Evolutionary conservation across 2,113 vertebrate species (phyloP).

Genomic region (Tonatia bakeri): DNA sequence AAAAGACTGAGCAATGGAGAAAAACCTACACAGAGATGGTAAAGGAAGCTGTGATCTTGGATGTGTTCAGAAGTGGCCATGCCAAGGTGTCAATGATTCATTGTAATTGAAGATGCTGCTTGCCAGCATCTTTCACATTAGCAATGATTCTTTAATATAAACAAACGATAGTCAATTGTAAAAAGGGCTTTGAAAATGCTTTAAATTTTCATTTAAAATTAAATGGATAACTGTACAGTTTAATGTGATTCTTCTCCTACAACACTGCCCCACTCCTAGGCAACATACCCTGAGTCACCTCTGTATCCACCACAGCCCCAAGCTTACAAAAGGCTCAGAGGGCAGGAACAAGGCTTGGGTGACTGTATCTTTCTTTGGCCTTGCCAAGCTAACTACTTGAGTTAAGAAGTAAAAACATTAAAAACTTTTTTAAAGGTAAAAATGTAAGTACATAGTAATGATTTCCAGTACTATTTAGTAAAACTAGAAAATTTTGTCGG

Average conservation of each 20-base stretch:
- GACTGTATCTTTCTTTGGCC: background rate
- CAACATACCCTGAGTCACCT: background rate
- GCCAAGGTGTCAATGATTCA: background rate
- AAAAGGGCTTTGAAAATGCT: background rate
- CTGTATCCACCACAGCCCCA: background rate
- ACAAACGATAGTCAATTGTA: background rate
- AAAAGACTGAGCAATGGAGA: background rate
- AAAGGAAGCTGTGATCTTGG: background rate
- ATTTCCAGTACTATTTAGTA: background rate
- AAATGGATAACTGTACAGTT: background rate
- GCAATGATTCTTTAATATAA: background rate
- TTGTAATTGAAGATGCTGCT: background rate
- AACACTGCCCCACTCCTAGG: background rate
- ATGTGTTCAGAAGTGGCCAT: background rate
- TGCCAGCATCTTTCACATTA: background rate
- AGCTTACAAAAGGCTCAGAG: background rate
- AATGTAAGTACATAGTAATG: background rate
- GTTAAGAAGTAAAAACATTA: background rate
- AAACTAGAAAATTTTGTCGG: constrained; percentile 6
- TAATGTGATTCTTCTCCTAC: background rate
- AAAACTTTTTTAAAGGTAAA: background rate
- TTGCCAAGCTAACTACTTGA: background rate
- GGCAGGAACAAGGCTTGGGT: background rate
- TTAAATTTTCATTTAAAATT: constrained; percentile 32
- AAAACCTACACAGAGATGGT: background rate